These are phyloP conservation scores for Blera fallax DNA, from an alignment of 2,888 invertebrate genomes.

Conservation along the genomic window DNA sequence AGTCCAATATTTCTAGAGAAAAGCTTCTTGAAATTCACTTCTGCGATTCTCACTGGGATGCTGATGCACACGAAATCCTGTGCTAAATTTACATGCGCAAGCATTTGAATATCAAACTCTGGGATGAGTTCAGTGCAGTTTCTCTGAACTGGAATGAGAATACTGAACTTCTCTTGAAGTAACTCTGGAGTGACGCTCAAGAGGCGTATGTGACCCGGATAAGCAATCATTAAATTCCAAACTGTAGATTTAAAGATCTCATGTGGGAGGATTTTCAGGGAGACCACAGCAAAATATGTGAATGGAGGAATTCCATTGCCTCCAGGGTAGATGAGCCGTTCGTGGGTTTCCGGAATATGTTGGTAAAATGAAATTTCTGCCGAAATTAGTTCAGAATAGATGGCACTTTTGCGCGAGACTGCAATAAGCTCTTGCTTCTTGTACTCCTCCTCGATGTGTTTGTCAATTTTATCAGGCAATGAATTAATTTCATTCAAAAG, in stretches of 20 bases:
- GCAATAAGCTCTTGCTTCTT: constrained; percentile 78
- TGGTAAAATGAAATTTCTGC: constrained; percentile 74
- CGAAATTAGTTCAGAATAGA: constrained; percentile 70
- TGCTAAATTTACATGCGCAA: constrained; percentile 61
- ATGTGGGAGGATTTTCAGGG: constrained; percentile 71
- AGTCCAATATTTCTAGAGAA: constrained; percentile 47
- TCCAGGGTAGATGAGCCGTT: constrained; percentile 66
- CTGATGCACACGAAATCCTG: constrained; percentile 66
- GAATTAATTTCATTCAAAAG: constrained; percentile 73
- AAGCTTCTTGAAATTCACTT: constrained; percentile 4
- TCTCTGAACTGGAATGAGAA: constrained; percentile 73
- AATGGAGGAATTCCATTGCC: constrained; percentile 46
- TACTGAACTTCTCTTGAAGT: constrained; percentile 73
- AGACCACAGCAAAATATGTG: constrained; percentile 74
- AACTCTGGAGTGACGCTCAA: constrained; percentile 75
- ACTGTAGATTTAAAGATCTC: constrained; percentile 71
- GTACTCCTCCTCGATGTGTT: constrained; percentile 76
- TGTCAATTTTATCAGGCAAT: constrained; percentile 74
- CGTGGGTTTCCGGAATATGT: constrained; percentile 73
- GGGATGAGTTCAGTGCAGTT: constrained; percentile 72
- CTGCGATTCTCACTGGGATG: constrained; percentile 44
- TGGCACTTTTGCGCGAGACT: constrained; percentile 73
- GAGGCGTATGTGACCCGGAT: constrained; percentile 62
- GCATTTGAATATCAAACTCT: constrained; percentile 72
- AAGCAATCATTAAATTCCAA: constrained; percentile 77